Base-by-base conservation (phyloP, 2,113 vertebrate species). In the Cyrtonyx montezumae region DNA sequence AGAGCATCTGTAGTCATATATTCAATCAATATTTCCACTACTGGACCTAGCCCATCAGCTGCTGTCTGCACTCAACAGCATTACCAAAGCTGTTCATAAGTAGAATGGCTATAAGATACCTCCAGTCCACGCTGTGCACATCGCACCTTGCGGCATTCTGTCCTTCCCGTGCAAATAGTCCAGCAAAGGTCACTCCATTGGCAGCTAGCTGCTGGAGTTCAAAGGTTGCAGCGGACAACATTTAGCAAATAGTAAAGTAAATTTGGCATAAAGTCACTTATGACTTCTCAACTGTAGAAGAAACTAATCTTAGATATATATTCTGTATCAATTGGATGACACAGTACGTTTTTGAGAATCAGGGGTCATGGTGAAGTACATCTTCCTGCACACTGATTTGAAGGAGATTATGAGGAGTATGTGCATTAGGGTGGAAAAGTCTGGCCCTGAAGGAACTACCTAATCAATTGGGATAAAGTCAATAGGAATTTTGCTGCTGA, bases 221-320 rank as follows among this genome's bases (percentile, higher is more conserved):
- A 74, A 89, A 94, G 79, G 53, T 37, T 79, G 55, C 58, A 65
- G 28, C 4, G 13, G 71, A 93, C 87, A 91, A 65, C 19, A 18
- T 56, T 83, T 61, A 91, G 56, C 56, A 91, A 93, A 86, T 81
- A 76, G 88, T 71, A 68, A 69, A 93, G 78, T 43, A 95, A 96
- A 87, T 95, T 76, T 80, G 58, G 76, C 51, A 85, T 91, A 74
- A 93, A 96, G 73, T 88, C 79, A 86, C n/a, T 83, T 71, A 65
- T 79, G 77, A 42, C 68, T 96, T 93, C 79, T 74, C 84, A 81
- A 8, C 34, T 71, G 79, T 49, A 49, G 76, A 62, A 91, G n/a
- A 88, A 94, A 86, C 32, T n/a, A 62, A 6, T 84, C 46, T 37
- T 71, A 80, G 74, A 49, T 67, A 79, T n/a, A 88, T 85, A 61